Conservation (phyloP, 1,140 invertebrate genomes). For the Hylaeus volcanicus region DNA sequence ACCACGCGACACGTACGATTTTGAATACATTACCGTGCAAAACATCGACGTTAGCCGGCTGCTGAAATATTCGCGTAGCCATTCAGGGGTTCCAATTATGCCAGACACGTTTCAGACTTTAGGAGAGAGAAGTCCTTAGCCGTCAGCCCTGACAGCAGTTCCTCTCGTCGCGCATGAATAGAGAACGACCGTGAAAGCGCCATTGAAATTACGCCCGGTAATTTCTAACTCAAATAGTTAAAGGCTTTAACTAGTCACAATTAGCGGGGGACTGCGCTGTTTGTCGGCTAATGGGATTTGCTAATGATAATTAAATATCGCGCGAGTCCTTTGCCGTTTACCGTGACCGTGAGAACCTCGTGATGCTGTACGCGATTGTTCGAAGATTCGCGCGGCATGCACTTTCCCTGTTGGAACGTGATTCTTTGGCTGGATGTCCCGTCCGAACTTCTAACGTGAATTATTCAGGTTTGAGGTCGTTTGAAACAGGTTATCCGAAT, state of each 20-base stretch:
- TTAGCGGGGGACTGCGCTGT: conserved; percentile 62
- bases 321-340: conserved; percentile 48
- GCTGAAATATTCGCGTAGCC: conserved; percentile 57
- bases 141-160: conserved; percentile 70
- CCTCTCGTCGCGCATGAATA: conserved; percentile 71
- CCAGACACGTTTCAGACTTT: conserved; percentile 71
- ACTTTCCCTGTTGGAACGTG: too few species aligned
- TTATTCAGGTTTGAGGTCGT: too few species aligned
- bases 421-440: too few species aligned
- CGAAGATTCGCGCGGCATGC: too few species aligned
- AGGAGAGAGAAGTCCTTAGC: conserved; percentile 66
- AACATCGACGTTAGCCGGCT: conserved; percentile 46
- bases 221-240: conserved; percentile 76
- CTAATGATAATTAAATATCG: conserved; percentile 65
- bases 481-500: too few species aligned
- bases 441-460: too few species aligned
- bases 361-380: too few species aligned
- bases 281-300: conserved; percentile 60
- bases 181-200: conserved; percentile 71
- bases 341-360: conserved; percentile 1
- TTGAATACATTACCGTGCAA: conserved; percentile 51
- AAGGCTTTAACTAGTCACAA: conserved; percentile 75
- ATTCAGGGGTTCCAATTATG: conserved; percentile 64
- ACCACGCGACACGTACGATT: conserved; percentile 50
- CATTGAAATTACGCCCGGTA: conserved; percentile 74